phyloP scores from a whole-genome alignment of 2,797 vertebrate species.

The Cottoperca gobio region DNA sequence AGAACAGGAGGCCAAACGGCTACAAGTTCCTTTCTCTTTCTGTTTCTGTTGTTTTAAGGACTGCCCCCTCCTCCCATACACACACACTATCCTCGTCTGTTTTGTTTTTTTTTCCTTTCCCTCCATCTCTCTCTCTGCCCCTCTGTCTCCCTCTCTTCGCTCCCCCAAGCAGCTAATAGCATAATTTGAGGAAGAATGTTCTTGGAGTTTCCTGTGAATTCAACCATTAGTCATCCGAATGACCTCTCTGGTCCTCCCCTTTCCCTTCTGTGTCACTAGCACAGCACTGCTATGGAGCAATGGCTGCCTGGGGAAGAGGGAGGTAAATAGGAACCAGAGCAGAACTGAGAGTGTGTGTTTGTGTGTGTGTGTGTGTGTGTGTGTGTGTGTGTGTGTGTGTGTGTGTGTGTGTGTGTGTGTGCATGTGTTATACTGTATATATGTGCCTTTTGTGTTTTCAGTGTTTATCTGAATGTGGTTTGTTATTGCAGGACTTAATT shows the following conservation, averaged over 20 bases:
- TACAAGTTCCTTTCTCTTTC: conserved; percentile 82
- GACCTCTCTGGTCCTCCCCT: conserved; percentile 88
- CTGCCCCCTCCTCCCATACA: conserved; percentile 35
- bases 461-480: not conserved
- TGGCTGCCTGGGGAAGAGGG: conserved; percentile 88
- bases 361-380: conserved; percentile 12
- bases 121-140: conserved; percentile 21
- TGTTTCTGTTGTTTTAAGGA: conserved; percentile 81
- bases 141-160: conserved; percentile 70
- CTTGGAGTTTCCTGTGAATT: conserved; percentile 96
- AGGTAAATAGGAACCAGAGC: conserved; percentile 87
- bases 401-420: not conserved
- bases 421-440: not conserved
- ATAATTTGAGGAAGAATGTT: conserved; percentile 98
- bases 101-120: conserved; percentile 22
- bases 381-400: conserved; percentile 21
- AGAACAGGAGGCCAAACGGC: conserved; percentile 79
- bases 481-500: not conserved
- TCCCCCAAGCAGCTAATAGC: conserved; percentile 91
- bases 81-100: conserved; percentile 61
- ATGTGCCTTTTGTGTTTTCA: conserved; percentile 1
- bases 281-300: conserved; percentile 82
- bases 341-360: conserved; percentile 40
- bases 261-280: conserved; percentile 67
- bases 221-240: conserved; percentile 93